Evolutionary conservation across 2,888 invertebrate genomes (phyloP).

Genomic region (Idaea biselata): DNA sequence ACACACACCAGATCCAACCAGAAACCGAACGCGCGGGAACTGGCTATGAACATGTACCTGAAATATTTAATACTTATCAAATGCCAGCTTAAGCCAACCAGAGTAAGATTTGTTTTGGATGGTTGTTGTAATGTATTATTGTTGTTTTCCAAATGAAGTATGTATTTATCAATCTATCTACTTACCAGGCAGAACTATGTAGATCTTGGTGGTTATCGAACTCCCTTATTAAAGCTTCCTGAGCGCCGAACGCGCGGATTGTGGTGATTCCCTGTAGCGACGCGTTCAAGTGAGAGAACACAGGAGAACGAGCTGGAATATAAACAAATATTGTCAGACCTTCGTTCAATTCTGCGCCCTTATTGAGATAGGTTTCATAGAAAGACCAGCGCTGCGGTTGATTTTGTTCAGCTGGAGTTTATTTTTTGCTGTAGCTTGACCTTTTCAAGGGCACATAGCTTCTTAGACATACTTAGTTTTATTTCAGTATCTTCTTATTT

Average conservation of each 20-base stretch:
- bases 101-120: no score
- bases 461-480: no score
- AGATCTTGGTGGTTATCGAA: conserved; percentile 91
- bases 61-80: no score
- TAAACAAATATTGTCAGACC: conserved; percentile 8
- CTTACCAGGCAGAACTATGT: conserved; percentile 93
- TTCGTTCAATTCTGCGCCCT: neutral
- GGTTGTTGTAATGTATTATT: no score
- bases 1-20: conserved; percentile 95
- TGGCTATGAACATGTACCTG: conserved; percentile 90
- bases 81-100: no score
- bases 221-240: conserved; percentile 87
- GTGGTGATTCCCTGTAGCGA: conserved; percentile 94
- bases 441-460: no score
- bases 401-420: no score
- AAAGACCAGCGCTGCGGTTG: no score
- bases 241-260: conserved; percentile 93
- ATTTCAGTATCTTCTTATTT: no score
- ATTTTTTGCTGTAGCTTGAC: no score
- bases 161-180: conserved; percentile 8
- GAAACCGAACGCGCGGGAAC: conserved; percentile 95
- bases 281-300: conserved; percentile 96
- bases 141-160: no score
- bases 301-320: conserved; percentile 91
- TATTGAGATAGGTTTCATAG: no score